Conservation (phyloP, 2,113 vertebrate genomes). For the Oostethus manadensis region DNA sequence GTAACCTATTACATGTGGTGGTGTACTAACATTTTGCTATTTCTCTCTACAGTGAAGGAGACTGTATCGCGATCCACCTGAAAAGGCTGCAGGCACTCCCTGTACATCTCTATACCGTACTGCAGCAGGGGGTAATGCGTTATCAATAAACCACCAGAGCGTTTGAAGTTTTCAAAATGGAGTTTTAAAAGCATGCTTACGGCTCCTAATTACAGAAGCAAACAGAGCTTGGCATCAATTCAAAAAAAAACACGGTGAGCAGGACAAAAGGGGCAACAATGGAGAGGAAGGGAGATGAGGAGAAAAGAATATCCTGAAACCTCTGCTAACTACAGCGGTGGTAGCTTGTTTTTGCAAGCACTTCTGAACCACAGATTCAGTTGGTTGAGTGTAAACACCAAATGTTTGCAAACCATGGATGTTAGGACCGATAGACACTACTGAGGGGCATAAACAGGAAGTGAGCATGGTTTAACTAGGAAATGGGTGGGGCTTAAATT, state of each 20-base stretch:
- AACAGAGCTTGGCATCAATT: constrained; percentile 69
- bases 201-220: constrained; percentile 73
- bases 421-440: too few relatives aligned
- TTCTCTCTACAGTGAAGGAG: constrained; percentile 51
- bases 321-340: constrained; percentile 41
- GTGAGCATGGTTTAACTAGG: too few relatives aligned
- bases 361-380: background rate
- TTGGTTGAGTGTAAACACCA: background rate
- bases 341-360: constrained; percentile 22
- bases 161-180: constrained; percentile 77
- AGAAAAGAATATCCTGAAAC: constrained; percentile 42
- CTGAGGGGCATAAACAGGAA: too few relatives aligned
- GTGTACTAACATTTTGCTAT: constrained; percentile 63
- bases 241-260: constrained; percentile 45
- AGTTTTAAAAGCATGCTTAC: constrained; percentile 66
- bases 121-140: constrained; percentile 67
- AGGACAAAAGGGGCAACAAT: constrained; percentile 43
- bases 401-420: background rate
- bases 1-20: constrained; percentile 43
- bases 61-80: constrained; percentile 47
- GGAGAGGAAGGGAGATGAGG: constrained; percentile 27
- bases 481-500: too few relatives aligned
- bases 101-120: constrained; percentile 68
- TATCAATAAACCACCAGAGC: constrained; percentile 77
- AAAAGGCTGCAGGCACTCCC: constrained; percentile 53